Base-by-base conservation (phyloP, 92 coral and sea anemone genomes). In the Scolanthus callimorphus region DNA sequence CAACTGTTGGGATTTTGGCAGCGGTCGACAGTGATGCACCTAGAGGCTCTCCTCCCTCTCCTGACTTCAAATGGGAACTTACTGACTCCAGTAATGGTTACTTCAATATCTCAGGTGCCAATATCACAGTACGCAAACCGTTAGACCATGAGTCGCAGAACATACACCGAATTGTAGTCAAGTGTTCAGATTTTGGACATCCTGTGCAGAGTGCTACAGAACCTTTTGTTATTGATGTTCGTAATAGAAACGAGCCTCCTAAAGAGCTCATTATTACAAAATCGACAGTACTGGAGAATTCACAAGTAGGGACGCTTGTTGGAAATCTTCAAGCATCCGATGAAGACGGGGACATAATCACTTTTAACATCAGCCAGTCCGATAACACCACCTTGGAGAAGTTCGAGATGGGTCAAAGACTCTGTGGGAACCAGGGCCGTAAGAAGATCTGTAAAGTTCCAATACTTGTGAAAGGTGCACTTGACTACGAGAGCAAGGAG, bases 21-120 rank as follows among this genome's bases (percentile, higher is more conserved):
- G 97, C 97, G 0, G 24, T 74, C 49, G 97, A 91, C 62, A 90
- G 88, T 0, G 97, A 91, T 49, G 83, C 78, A 25, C 70, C 84
- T 19, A 59, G 60, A 25, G 78, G 74, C 15, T 69, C 85, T 20
- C 23, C 51, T 15, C 76, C 86, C 15, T 67, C 81, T 10, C 61
- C 75, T 0, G 63, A 82, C 46, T 82, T 91, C 21, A 65, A 30
- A 22, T 90, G 95, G 95, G 60, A 57, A 29, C 55, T 90, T 37
- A 38, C 65, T 21, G 74, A 79, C 29, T 37, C 69, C 12, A 77
- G 70, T 50, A 51, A 63, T 34, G 80, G 84, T 3, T 60, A 59
- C 13, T 90, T 90, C 52, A 65, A 71, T 4, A 63, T 90, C 51
- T 58, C 34, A 41, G 85, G 60, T 6, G 51, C 56, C 8, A 68